Percentiles rank a stretch among this genome's conserved stretches.
phyloP scores from a whole-genome alignment of 2,113 vertebrate genomes.

The Regulus satrapa region DNA sequence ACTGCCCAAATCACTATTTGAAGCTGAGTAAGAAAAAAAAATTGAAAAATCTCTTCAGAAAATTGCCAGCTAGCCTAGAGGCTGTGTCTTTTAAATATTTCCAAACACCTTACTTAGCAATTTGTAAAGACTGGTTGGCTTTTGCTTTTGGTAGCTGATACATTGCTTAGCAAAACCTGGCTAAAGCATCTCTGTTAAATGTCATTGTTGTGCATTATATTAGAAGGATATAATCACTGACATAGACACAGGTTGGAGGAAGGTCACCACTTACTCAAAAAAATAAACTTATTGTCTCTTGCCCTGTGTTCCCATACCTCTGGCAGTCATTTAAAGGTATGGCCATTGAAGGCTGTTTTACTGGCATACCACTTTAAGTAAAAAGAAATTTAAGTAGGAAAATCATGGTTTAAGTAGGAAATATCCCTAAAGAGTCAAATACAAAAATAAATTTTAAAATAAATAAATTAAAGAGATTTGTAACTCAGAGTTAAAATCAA shows the following conservation, averaged over 20 bases:
- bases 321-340: background rate
- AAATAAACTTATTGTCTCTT: background rate
- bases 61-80: background rate
- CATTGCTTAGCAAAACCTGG: background rate
- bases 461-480: background rate
- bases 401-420: too few relatives aligned
- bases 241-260: background rate
- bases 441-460: background rate
- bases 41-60: background rate
- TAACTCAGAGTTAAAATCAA: background rate
- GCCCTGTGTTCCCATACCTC: background rate
- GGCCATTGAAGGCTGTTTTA: background rate
- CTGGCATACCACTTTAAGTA: background rate
- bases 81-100: background rate
- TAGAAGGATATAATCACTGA: background rate
- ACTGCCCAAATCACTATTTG: conserved; percentile 13
- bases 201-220: background rate
- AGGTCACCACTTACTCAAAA: background rate
- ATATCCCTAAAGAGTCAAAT: background rate
- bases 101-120: background rate
- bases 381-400: background rate
- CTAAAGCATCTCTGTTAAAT: background rate
- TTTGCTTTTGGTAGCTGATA: background rate
- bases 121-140: background rate
- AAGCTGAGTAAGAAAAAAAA: background rate